Evolutionary conservation across 2,113 vertebrate genomes (phyloP).

Genomic region (Toxotes jaculatrix): DNA sequence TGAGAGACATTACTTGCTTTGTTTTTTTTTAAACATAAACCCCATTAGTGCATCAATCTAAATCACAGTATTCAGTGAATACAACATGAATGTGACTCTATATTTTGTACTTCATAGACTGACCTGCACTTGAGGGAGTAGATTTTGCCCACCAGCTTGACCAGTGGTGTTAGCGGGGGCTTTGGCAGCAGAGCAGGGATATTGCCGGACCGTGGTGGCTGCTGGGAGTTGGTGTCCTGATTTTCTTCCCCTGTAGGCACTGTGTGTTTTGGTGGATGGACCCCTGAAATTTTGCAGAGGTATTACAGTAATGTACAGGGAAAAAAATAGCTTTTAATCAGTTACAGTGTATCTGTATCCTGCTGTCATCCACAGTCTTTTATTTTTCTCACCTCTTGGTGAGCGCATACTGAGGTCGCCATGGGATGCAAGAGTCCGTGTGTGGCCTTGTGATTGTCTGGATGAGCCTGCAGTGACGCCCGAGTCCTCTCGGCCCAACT

Average conservation of each 20-base stretch:
- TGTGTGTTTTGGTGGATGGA: constrained; percentile 81
- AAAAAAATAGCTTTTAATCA: neutral
- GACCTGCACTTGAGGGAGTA: constrained; percentile 97
- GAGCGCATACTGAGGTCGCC: constrained; percentile 60
- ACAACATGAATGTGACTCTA: neutral
- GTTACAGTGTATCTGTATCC: neutral
- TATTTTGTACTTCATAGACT: constrained; percentile 18
- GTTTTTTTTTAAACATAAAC: neutral
- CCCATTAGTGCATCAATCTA: too few relatives aligned
- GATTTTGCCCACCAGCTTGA: constrained; percentile 93
- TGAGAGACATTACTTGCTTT: too few relatives aligned
- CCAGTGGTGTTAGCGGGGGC: constrained; percentile 91
- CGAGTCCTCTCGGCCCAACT: constrained; percentile 44
- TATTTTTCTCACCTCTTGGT: constrained; percentile 66
- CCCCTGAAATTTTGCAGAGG: constrained; percentile 78
- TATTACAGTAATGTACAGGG: neutral
- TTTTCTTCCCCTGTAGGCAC: constrained; percentile 71
- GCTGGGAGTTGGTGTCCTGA: constrained; percentile 80
- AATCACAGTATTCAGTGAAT: neutral
- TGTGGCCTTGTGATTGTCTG: constrained; percentile 48
- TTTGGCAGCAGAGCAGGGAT: constrained; percentile 92
- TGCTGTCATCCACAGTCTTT: neutral
- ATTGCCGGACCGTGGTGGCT: constrained; percentile 86
- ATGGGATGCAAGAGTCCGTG: constrained; percentile 10
- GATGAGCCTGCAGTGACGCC: constrained; percentile 22